A percentile compares a stretch with the other conserved stretches of the same genome.
These are phyloP conservation scores for Phaedon cochleariae DNA, from an alignment of 2,888 invertebrate species.

Conservation along the genomic window DNA sequence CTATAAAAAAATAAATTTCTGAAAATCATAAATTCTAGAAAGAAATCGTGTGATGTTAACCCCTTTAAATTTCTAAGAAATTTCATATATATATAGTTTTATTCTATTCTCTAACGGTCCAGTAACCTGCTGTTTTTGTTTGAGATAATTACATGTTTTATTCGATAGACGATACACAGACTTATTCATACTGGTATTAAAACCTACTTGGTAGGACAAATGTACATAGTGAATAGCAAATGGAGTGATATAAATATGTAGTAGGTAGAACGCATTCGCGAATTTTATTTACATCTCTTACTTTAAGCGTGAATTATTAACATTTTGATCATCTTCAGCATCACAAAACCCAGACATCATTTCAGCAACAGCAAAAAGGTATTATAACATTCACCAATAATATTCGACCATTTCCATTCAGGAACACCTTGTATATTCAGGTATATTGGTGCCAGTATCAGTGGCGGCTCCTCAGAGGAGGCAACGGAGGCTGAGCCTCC, in stretches of 20 bases:
- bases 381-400: no score
- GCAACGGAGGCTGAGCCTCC: no score
- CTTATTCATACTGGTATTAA: constrained; percentile 25
- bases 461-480: no score
- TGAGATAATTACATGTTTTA: constrained; percentile 32
- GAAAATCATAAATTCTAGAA: constrained; percentile 1
- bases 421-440: no score
- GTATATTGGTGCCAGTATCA: no score
- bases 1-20: constrained; percentile 8
- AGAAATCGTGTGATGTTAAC: constrained; percentile 28
- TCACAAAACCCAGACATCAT: constrained; percentile 13
- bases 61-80: constrained; percentile 19
- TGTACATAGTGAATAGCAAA: constrained; percentile 40
- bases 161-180: constrained; percentile 32
- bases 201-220: constrained; percentile 38
- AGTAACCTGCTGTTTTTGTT: constrained; percentile 44
- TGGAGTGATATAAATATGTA: constrained; percentile 26
- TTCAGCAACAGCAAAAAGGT: no score
- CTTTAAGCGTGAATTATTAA: constrained; percentile 20
- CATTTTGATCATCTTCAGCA: constrained; percentile 2
- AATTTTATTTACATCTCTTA: constrained; percentile 35
- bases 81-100: constrained; percentile 26
- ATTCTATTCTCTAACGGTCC: constrained; percentile 43
- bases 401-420: no score
- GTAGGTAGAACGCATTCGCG: constrained; percentile 21